A percentile compares a stretch with the other conserved stretches of the same genome.
Conservation (phyloP, 2,113 vertebrate species). For the Epinephelus cyanopodus region DNA sequence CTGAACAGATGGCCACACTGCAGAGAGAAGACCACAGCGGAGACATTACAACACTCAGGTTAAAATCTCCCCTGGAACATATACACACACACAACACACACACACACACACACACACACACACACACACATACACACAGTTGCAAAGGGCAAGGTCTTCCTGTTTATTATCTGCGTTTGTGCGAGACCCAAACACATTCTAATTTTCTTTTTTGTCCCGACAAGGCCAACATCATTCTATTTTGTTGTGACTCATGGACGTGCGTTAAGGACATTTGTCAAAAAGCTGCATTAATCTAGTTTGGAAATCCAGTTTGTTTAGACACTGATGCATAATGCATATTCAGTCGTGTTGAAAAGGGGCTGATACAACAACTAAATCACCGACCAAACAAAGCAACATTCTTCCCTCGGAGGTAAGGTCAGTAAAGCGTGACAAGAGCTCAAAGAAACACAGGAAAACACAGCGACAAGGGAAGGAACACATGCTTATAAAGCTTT, state of each 20-base stretch:
- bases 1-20: slow-evolving; percentile 77
- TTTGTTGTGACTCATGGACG: background rate
- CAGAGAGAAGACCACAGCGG: slow-evolving; percentile 74
- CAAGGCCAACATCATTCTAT: background rate
- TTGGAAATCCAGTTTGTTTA: background rate
- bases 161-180: slow-evolving; percentile 50
- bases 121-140: slow-evolving; percentile 9
- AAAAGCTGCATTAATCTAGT: background rate
- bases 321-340: slow-evolving; percentile 12
- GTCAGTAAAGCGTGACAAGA: background rate
- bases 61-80: slow-evolving; percentile 70
- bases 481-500: background rate
- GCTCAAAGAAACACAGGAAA: background rate
- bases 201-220: background rate
- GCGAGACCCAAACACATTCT: slow-evolving; percentile 1
- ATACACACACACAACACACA: slow-evolving; percentile 22
- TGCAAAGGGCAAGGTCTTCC: slow-evolving; percentile 62
- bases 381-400: background rate
- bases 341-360: background rate
- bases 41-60: slow-evolving; percentile 78
- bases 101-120: slow-evolving; percentile 27
- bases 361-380: background rate
- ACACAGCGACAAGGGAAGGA: background rate
- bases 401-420: background rate
- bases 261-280: slow-evolving; percentile 6